Conservation (phyloP, 2,797 vertebrate genomes). For the Microhierax caerulescens region DNA sequence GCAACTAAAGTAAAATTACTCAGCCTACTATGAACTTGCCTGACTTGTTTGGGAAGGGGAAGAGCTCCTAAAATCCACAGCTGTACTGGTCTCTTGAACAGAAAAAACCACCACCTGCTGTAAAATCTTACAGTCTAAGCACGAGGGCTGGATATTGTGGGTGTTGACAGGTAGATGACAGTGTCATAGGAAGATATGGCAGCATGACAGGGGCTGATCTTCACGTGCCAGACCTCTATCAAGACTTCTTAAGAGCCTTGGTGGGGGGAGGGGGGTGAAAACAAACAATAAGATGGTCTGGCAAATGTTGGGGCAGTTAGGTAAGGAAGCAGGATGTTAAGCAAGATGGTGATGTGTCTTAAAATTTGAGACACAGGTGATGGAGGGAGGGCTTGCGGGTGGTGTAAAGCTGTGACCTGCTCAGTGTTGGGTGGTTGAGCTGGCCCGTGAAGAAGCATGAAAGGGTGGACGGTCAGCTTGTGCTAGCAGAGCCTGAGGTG, state of each 20-base stretch:
- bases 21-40: not conserved
- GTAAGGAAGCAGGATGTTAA: not conserved
- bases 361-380: not conserved
- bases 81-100: not conserved
- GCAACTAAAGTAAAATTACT: not conserved
- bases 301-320: not conserved
- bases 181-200: not conserved
- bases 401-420: not conserved
- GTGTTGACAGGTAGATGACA: not conserved
- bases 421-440: not conserved
- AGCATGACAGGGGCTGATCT: not conserved
- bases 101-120: not conserved
- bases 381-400: not conserved
- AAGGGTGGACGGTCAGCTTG: not conserved
- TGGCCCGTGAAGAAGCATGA: accelerated
- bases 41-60: not conserved
- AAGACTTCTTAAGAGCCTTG: not conserved
- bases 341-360: not conserved
- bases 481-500: not conserved
- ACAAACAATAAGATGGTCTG: not conserved
- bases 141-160: not conserved
- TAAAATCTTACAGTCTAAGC: not conserved
- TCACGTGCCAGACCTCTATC: not conserved
- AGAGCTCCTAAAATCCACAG: not conserved
- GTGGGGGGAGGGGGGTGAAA: accelerated